Percentiles rank a stretch among this genome's conserved stretches.
Conservation (phyloP, 2,888 invertebrate genomes). For the Drosophila meridiana region DNA sequence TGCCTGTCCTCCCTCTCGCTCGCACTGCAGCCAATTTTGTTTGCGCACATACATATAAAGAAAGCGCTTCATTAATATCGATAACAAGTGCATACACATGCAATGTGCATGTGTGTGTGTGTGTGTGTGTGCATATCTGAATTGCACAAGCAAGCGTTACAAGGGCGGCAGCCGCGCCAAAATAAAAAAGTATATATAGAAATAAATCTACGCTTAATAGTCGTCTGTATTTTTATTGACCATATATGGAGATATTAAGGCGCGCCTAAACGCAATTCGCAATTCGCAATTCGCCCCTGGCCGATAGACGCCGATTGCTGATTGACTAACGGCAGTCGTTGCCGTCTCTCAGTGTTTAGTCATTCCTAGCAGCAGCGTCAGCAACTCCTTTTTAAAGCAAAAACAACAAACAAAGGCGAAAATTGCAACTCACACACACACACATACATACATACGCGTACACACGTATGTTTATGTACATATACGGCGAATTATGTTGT, state of each 20-base stretch:
- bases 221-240: constrained; percentile 54
- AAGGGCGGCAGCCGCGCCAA: constrained; percentile 71
- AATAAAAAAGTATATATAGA: constrained; percentile 37
- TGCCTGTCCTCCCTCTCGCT: neutral
- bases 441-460: neutral
- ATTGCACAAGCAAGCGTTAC: constrained; percentile 64
- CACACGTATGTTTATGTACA: constrained; percentile 32
- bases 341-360: constrained; percentile 26
- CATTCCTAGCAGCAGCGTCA: constrained; percentile 21
- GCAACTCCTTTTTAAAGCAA: constrained; percentile 49
- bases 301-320: constrained; percentile 33
- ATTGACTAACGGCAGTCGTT: constrained; percentile 30
- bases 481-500: constrained; percentile 48
- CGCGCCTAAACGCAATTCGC: constrained; percentile 42
- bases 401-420: constrained; percentile 42
- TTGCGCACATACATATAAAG: constrained; percentile 46
- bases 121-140: constrained; percentile 12
- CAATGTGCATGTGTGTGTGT: constrained; percentile 1
- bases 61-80: constrained; percentile 53
- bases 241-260: constrained; percentile 65
- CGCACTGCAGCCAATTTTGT: constrained; percentile 3
- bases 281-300: constrained; percentile 17
- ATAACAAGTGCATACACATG: constrained; percentile 49
- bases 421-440: constrained; percentile 35
- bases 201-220: constrained; percentile 53